Evolutionary conservation across 1,140 invertebrate genomes (phyloP).

Genomic region (Gryon sp.): DNA sequence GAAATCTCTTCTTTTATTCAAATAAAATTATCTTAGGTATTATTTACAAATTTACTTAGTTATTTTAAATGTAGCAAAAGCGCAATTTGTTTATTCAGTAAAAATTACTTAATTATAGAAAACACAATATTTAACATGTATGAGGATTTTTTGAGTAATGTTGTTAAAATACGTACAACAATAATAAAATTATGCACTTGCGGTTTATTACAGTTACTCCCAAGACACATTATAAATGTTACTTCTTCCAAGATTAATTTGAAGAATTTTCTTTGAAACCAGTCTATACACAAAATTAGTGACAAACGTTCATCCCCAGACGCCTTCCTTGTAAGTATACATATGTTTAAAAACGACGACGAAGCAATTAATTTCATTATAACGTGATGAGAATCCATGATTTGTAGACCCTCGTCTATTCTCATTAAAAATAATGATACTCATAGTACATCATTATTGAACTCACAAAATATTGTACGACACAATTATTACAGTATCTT

Average conservation of each 20-base stretch:
- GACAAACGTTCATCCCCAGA: constrained; percentile 28
- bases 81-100: no score
- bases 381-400: constrained; percentile 27
- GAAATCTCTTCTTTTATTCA: no score
- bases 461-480: constrained; percentile 17
- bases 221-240: constrained; percentile 17
- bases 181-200: no score
- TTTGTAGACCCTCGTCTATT: constrained; percentile 13
- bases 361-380: constrained; percentile 56
- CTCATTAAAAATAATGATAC: constrained; percentile 65
- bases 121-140: no score
- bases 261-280: constrained; percentile 18
- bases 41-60: no score
- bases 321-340: constrained; percentile 21
- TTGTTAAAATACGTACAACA: no score
- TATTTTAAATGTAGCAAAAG: no score
- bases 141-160: no score
- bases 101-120: no score
- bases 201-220: constrained; percentile 12
- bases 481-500: constrained; percentile 29
- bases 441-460: constrained; percentile 46
- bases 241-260: constrained; percentile 10
- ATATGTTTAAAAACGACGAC: constrained; percentile 31
- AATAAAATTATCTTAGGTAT: no score
- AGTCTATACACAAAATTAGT: constrained; percentile 17